phyloP scores from a whole-genome alignment of 2,113 vertebrate species.

The Onychostruthus taczanowskii region DNA sequence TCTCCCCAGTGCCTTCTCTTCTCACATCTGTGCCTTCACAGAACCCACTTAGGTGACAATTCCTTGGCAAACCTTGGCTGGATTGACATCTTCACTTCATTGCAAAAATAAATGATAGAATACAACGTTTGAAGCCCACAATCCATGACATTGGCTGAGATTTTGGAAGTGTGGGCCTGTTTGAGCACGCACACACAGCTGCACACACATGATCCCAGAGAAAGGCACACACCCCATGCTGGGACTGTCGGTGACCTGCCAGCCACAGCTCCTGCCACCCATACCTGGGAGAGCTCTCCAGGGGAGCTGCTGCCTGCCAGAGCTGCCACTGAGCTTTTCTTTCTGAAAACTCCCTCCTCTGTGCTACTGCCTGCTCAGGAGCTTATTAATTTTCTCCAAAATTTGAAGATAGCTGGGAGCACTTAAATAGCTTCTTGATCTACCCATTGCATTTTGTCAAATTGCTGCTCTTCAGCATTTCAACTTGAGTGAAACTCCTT shows the following conservation, averaged over 20 bases:
- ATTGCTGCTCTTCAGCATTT: background rate
- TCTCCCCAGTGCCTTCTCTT: background rate
- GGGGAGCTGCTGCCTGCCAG: background rate
- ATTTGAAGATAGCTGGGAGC: background rate
- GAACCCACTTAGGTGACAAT: background rate
- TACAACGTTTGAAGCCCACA: fast-evolving
- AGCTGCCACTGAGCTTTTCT: background rate
- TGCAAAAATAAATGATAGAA: background rate
- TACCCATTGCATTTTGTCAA: background rate
- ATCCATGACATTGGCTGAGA: too few species aligned
- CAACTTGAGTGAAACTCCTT: background rate
- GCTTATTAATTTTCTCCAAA: background rate
- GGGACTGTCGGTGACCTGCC: background rate
- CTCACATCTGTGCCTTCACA: background rate
- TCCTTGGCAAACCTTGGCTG: background rate
- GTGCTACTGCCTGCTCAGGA: background rate
- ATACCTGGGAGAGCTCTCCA: background rate
- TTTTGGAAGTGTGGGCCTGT: background rate
- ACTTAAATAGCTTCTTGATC: background rate
- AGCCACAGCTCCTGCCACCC: background rate
- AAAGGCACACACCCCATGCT: background rate
- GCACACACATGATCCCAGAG: background rate
- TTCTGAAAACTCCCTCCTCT: background rate
- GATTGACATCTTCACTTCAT: background rate
- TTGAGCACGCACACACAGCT: background rate